Evolutionary conservation across 2,113 vertebrate genomes (phyloP).

Genomic region (Hemiprocne comata): DNA sequence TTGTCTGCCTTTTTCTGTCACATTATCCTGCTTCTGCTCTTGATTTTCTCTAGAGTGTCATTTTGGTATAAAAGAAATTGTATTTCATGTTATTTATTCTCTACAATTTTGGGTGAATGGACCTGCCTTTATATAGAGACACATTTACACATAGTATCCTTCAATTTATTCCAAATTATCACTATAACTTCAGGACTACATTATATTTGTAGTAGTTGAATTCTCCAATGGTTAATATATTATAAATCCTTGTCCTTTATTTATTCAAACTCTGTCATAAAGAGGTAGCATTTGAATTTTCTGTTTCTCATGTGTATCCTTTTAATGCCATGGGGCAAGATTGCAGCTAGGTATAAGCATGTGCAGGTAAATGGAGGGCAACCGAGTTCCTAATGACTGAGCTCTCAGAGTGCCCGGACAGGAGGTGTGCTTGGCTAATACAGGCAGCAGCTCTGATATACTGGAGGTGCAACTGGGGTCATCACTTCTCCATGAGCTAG

Average conservation of each 20-base stretch:
- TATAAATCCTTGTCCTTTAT: constrained; percentile 35
- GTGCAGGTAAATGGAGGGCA: background rate
- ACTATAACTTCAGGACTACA: constrained; percentile 31
- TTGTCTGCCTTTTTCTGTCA: constrained; percentile 57
- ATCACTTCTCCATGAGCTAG: background rate
- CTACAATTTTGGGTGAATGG: background rate
- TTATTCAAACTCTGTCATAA: constrained; percentile 22
- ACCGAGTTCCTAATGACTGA: background rate
- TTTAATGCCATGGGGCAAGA: background rate
- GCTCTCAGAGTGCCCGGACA: background rate
- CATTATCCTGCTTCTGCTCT: constrained; percentile 22
- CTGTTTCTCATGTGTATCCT: background rate
- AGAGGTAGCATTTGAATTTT: constrained; percentile 14
- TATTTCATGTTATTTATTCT: constrained; percentile 37
- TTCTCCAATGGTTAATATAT: background rate
- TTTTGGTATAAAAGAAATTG: constrained; percentile 48
- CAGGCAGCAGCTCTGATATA: background rate
- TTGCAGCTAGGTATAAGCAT: background rate
- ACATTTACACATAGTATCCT: background rate
- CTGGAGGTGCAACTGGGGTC: background rate
- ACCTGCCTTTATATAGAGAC: background rate
- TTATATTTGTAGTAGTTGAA: constrained; percentile 33
- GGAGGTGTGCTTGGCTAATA: background rate
- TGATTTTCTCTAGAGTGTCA: constrained; percentile 27
- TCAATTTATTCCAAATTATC: constrained; percentile 41